A percentile compares a stretch with the other conserved stretches of the same genome.
Evolutionary conservation across 1,140 invertebrate genomes (phyloP).

Genomic region (Heliothis subflexa): DNA sequence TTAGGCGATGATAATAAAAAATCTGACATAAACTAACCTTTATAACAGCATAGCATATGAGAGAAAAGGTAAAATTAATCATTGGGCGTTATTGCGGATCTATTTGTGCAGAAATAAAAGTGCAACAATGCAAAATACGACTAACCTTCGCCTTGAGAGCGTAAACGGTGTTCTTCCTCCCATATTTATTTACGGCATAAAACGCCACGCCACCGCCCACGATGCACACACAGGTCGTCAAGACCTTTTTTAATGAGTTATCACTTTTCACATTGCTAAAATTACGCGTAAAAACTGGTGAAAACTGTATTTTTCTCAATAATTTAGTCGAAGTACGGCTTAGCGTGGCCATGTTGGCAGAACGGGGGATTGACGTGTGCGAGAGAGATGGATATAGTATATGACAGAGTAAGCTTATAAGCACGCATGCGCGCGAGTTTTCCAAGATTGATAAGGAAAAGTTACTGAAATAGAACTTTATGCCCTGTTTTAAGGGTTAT

Average conservation of each 20-base stretch:
- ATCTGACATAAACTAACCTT: slow-evolving; percentile 55
- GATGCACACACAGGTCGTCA: slow-evolving; percentile 78
- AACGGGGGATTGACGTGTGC: slow-evolving; percentile 72
- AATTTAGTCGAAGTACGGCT: slow-evolving; percentile 75
- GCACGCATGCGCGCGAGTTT: slow-evolving; percentile 57
- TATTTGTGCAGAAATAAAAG: slow-evolving; percentile 14
- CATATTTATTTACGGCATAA: slow-evolving; percentile 70
- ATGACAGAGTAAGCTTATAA: slow-evolving; percentile 43
- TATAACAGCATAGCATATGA: neutral
- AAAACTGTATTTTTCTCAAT: slow-evolving; percentile 72
- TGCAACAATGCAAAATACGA: slow-evolving; percentile 31
- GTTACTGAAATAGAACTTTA: neutral
- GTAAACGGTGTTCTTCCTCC: slow-evolving; percentile 69
- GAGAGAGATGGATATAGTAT: slow-evolving; percentile 56
- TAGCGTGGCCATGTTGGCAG: slow-evolving; percentile 80
- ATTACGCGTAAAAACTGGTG: slow-evolving; percentile 68
- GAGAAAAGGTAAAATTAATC: neutral
- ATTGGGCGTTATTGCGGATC: neutral
- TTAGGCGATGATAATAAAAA: slow-evolving; percentile 49
- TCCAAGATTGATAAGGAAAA: neutral
- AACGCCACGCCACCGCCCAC: slow-evolving; percentile 70
- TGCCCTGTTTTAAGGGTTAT: neutral
- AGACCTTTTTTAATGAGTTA: slow-evolving; percentile 67
- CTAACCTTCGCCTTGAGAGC: slow-evolving; percentile 81
- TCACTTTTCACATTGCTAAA: slow-evolving; percentile 67